Evolutionary conservation across 2,113 vertebrate species (phyloP), one percentile per base, ranked within the genome.

Genomic region (Pseudopodoces humilis): DNA sequence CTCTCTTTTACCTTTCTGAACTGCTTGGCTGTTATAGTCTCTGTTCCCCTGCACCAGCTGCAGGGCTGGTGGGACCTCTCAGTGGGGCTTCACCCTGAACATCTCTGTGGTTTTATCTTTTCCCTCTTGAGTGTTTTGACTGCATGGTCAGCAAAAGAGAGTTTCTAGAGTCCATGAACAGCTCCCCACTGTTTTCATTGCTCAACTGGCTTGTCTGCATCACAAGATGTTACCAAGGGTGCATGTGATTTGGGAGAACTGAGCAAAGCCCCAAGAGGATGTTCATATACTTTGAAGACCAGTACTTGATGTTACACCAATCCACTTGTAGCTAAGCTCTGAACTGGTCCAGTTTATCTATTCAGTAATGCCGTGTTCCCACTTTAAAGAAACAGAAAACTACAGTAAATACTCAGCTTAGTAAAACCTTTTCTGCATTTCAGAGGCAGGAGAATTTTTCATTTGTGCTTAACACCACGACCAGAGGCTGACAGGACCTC

Each of bases 41-140:
- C 25, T 50, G 6, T 15, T 62, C 6, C 21, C 5, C 55, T 62
- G 21, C 15, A 60, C 28, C 25, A 70, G 17, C 13, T 0, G 0
- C n/a, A 35, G 59, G 12, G 10, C 30, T 71, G 52, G 2, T 56
- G 64, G 16, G 16, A 55, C 39, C 11, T 84, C 35, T 77, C 27
- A 30, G 16, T 22, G 21, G 23, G 31, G 10, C 31, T 71, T 62
- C 4, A 13, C 33, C 27, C 25, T 43, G 43, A 74, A 50, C 13
- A 17, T 50, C 12, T 79, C 59, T 63, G 43, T 37, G 35, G 28
- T 69, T 86, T 83, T 59, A 31, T 28, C 28, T 88, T 92, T 86
- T 74, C 30, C 50, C 23, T 65, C 25, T 75, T 16, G 17, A 50
- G 17, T 56, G 17, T 84, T 90, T 27, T 58, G 75, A 37, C 8